Base-by-base conservation (phyloP, 2,888 invertebrate species). In the Drosophila multiciliata region DNA sequence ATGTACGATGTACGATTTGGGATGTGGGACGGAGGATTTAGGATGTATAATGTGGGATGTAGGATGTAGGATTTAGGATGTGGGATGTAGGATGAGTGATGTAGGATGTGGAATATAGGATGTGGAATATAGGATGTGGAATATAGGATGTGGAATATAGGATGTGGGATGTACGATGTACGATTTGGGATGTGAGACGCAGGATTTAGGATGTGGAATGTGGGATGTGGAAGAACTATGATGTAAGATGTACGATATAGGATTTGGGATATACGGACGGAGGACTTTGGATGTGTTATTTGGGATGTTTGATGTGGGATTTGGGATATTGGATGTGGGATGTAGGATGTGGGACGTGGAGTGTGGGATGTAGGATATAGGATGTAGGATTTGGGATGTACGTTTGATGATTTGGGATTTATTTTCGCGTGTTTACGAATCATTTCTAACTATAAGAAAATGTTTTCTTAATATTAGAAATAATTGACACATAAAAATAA, bases 71-170 rank as follows among this genome's bases (percentile, higher is more conserved):
- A 36, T 36, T 12, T 36, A 36, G 35, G 12, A 36, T 42, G 3
- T n/a, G 17, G 8, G 35, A 12, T 53, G 12, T 33, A 7, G n/a
- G 26, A 12, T n/a, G 1, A 1, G 0, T 1, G 8, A 4, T 6
- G 2, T 15, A 7, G 40, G 15, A 20, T 23, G 52, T 17, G 23
- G 5, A n/a, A 7, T 23, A 23, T 3, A 9, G 17, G n/a, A 17
- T n/a, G n/a, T 17, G 0, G 0, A 3, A n/a, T 42, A 9, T 5
- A 8, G 3, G 8, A n/a, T 42, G 8, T 7, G 5, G 2, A 0
- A 20, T 5, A 0, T 6, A 6, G 29, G 29, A 29, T 29, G 5
- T 29, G 1, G 29, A 1, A 26, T n/a, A n/a, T 26, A 26, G 26
- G 3, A 26, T 26, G 26, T 26, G 5, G 26, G 26, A 5, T 26